These are phyloP conservation scores for Nerophis lumbriciformis DNA, from an alignment of 2,113 vertebrate species.

Conservation along the genomic window DNA sequence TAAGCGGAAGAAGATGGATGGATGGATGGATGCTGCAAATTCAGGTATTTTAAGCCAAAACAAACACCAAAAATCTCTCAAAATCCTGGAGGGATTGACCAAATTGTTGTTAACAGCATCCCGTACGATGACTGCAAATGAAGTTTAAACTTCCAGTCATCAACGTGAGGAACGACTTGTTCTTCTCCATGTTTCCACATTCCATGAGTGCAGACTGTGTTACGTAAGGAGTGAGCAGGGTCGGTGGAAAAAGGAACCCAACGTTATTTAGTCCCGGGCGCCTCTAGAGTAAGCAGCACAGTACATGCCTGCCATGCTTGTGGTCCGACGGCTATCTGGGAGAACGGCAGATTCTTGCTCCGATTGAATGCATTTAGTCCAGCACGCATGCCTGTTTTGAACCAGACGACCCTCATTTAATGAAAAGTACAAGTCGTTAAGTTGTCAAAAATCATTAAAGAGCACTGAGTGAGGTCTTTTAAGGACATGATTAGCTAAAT, in stretches of 20 bases:
- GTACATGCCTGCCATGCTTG: conserved; percentile 57
- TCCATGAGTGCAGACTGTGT: conserved; percentile 6
- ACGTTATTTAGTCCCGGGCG: conserved; percentile 15
- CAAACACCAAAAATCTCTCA: too few relatives aligned
- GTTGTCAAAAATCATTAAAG: neutral
- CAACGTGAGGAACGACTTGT: neutral
- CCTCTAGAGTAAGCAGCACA: conserved; percentile 15
- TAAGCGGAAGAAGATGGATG: too few relatives aligned
- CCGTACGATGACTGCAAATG: neutral
- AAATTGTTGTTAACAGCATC: too few relatives aligned
- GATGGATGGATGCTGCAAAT: too few relatives aligned
- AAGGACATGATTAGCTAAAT: neutral
- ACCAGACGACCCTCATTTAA: conserved; percentile 21
- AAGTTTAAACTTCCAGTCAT: neutral
- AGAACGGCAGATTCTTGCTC: conserved; percentile 30
- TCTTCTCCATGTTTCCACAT: conserved; percentile 15
- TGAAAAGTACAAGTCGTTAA: neutral
- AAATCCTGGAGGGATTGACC: too few relatives aligned
- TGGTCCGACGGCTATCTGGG: conserved; percentile 34
- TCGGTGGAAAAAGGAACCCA: conserved; percentile 4
- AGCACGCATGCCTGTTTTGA: conserved; percentile 48
- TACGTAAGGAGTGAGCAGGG: conserved; percentile 17
- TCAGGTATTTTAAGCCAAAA: too few relatives aligned
- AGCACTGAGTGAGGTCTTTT: neutral
- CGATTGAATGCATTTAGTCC: conserved; percentile 24